Evolutionary conservation across 2,888 invertebrate genomes (phyloP).

Genomic region (Poecilobothrus nobilitatus): DNA sequence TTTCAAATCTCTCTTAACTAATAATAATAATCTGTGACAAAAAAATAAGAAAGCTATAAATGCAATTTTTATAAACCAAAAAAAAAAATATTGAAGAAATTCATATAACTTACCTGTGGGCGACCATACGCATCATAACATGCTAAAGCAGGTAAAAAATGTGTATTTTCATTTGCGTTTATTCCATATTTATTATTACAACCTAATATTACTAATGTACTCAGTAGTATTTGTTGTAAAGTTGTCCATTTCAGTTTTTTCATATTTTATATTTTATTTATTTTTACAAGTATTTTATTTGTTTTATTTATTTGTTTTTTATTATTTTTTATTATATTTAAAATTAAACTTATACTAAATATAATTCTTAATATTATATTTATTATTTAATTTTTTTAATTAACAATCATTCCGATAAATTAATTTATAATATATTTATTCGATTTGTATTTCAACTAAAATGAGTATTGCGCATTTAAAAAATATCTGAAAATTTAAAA

Average conservation of each 20-base stretch:
- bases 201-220: conserved; percentile 25
- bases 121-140: conserved; percentile 50
- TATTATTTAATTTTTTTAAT: conserved; percentile 20
- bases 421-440: no score
- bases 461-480: no score
- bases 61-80: no score
- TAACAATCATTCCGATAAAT: conserved; percentile 2
- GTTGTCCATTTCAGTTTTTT: conserved; percentile 36
- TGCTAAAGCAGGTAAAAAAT: conserved; percentile 41
- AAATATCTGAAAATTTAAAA: no score
- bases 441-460: no score
- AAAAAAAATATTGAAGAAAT: no score
- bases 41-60: no score
- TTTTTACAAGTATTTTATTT: no score
- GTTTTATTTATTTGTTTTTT: conserved; percentile 17
- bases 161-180: conserved; percentile 32
- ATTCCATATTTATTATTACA: conserved; percentile 25
- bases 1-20: no score
- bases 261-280: conserved; percentile 27
- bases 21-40: no score
- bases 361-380: conserved; percentile 12
- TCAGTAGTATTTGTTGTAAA: conserved; percentile 26
- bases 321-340: conserved; percentile 15
- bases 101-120: conserved; percentile 46
- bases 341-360: conserved; percentile 12